Conservation (phyloP, 1,140 invertebrate genomes). For the Drosophila carrolli region DNA sequence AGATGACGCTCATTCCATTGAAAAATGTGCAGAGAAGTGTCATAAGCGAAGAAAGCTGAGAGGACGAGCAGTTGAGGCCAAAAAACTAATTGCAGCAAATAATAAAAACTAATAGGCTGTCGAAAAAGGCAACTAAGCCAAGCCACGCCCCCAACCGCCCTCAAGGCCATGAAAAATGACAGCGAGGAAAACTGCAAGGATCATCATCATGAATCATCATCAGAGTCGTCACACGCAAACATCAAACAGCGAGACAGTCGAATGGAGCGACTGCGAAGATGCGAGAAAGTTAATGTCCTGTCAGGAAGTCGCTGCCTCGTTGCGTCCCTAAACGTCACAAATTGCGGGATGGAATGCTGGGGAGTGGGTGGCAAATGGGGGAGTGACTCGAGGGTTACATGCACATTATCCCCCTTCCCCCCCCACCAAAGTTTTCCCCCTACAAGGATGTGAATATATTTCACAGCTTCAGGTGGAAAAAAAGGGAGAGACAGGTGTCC, state of each 20-base stretch:
- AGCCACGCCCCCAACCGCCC: conserved; percentile 1
- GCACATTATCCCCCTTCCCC: conserved; percentile 56
- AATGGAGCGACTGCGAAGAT: conserved; percentile 37
- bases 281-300: conserved; percentile 78
- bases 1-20: conserved; percentile 77
- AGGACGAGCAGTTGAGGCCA: conserved; percentile 29
- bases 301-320: conserved; percentile 80
- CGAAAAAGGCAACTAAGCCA: conserved; percentile 56
- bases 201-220: conserved; percentile 83
- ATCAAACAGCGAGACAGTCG: conserved; percentile 46
- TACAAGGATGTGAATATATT: conserved; percentile 29
- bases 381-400: conserved; percentile 37
- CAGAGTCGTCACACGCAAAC: conserved; percentile 59
- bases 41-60: conserved; percentile 53
- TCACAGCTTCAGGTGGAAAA: conserved; percentile 19
- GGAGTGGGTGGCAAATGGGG: not conserved
- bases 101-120: conserved; percentile 83
- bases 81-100: conserved; percentile 80
- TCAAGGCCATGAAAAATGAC: conserved; percentile 71
- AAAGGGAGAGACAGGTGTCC: conserved; percentile 26
- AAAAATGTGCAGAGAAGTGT: conserved; percentile 77
- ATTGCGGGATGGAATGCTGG: conserved; percentile 49
- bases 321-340: conserved; percentile 78
- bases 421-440: conserved; percentile 29
- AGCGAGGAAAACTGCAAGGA: conserved; percentile 68